Evolutionary conservation across 1,140 invertebrate genomes (phyloP), one percentile per base, ranked within the genome.

Genomic region (Metaphire vulgaris): DNA sequence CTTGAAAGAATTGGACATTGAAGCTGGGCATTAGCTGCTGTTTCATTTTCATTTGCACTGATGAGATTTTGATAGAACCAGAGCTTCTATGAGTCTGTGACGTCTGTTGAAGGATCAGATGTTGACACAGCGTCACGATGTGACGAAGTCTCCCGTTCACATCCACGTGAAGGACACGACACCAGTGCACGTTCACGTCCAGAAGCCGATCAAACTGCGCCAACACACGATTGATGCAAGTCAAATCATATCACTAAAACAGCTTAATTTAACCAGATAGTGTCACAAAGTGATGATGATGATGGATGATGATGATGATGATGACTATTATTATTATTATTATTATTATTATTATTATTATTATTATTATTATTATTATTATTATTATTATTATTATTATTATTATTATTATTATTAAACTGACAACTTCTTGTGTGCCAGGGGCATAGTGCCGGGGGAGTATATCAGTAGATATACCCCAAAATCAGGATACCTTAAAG

Each of bases 161-260:
- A 82, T 85, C 26, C 84, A 85, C 79, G 82, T 85, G 31, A 83
- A 85, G 69, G 84, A 86, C 77, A 81, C 82, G 71, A 79, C 80
- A 28, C 83, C 83, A 72, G 81, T 85, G 0, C 83, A 85, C 80
- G 83, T 85, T 21, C 85, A 85, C 80, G 80, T 85, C 2, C 84
- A 84, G 77, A 84, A 85, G 65, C 78, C 80, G 71, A 77, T 72
- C 21, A 76, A 76, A 33, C 69, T 31, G 21, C 77, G 41, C 21
- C 41, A 56, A 56, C 41, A 56, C 6, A 56, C 41, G 21, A 56
- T 56, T 56, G 41, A 56, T 56, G 41, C 41, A 56, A 56, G 41
- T 56, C 21, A 12, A 21, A 6, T 56, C 21, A 12, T 21, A 56
- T 56, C n/a, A n/a, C 21, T 56, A 12, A 56, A 12, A 21, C 6